These are phyloP conservation scores for Drosophila percnosoma DNA, from an alignment of 2,888 invertebrate species.

Conservation along the genomic window DNA sequence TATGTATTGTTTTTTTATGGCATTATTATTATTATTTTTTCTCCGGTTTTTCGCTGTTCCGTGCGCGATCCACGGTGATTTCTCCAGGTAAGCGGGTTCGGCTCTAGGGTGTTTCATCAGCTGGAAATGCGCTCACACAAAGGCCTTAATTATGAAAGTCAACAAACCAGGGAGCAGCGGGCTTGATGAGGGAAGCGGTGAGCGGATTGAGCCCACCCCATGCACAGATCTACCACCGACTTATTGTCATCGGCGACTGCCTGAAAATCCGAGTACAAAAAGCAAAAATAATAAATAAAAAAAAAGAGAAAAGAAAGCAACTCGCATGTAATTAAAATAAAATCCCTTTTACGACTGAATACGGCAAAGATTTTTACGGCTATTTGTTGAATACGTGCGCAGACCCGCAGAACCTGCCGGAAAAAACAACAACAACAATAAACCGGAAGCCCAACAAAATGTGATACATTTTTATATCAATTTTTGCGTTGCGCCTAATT, in stretches of 20 bases:
- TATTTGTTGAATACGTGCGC: constrained; percentile 58
- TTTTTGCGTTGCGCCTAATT: constrained; percentile 49
- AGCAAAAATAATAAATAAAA: constrained; percentile 12
- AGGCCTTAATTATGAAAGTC: constrained; percentile 82
- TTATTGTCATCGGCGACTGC: constrained; percentile 65
- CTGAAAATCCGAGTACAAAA: constrained; percentile 41
- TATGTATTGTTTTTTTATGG: constrained; percentile 4
- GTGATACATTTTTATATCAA: constrained; percentile 63
- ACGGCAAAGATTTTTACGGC: constrained; percentile 71
- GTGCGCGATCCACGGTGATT: not conserved
- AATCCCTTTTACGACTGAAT: constrained; percentile 70
- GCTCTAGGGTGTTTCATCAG: constrained; percentile 58
- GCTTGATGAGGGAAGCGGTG: not conserved
- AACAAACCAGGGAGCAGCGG: constrained; percentile 50
- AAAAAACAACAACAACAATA: constrained; percentile 20
- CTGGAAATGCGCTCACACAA: constrained; percentile 76
- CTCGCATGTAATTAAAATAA: constrained; percentile 77
- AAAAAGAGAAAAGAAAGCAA: constrained; percentile 22
- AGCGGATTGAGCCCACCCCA: not conserved
- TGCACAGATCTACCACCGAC: constrained; percentile 41
- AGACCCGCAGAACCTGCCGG: constrained; percentile 63
- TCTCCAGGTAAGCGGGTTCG: constrained; percentile 27
- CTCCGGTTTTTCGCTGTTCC: not conserved
- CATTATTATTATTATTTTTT: not conserved
- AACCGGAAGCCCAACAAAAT: constrained; percentile 31